Conservation (phyloP, 2,797 vertebrate genomes). For the Myotis planiceps region DNA sequence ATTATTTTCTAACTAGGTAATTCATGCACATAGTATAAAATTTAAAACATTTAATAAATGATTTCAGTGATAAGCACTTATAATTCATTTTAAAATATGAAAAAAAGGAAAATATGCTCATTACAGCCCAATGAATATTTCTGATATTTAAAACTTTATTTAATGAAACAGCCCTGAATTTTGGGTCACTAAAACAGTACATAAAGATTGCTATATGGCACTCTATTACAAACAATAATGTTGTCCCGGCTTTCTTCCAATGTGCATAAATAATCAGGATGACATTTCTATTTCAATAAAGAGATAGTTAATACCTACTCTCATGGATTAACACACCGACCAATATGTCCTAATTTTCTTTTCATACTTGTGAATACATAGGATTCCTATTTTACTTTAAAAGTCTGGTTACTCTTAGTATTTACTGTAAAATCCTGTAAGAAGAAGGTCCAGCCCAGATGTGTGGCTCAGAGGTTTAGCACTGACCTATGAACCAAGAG, state of each 20-base stretch:
- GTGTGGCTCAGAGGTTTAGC: too few species aligned
- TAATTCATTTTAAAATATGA: not conserved
- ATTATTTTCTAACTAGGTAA: slow-evolving; percentile 37
- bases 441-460: not conserved
- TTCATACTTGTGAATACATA: not conserved
- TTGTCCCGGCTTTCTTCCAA: not conserved
- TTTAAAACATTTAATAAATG: not conserved
- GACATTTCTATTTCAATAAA: slow-evolving; percentile 29
- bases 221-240: not conserved
- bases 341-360: not conserved
- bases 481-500: too few species aligned
- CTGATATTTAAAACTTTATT: slow-evolving; percentile 16
- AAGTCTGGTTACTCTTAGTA: not conserved
- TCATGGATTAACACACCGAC: not conserved
- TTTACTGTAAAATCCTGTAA: not conserved
- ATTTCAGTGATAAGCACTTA: not conserved
- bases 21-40: not conserved
- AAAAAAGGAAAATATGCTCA: not conserved
- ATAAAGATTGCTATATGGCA: not conserved
- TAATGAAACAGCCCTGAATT: not conserved
- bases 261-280: not conserved
- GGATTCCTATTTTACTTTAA: slow-evolving; percentile 26
- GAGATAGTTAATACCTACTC: not conserved
- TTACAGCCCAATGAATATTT: not conserved
- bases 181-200: not conserved